These are phyloP conservation scores for Rhopalosiphum maidis DNA, from an alignment of 1,140 invertebrate genomes.

Conservation along the genomic window DNA sequence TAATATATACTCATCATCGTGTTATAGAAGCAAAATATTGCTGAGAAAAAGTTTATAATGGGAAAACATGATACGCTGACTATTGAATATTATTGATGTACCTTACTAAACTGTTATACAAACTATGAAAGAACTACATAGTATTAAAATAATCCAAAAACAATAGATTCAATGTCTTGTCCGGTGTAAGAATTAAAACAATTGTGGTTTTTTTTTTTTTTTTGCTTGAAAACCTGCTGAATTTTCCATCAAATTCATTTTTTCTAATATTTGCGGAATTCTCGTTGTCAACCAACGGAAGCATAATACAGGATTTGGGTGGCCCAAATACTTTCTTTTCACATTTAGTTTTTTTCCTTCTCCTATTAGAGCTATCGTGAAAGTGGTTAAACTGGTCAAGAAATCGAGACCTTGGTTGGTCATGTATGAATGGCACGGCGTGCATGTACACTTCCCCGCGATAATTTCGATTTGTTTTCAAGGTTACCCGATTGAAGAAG, in stretches of 20 bases:
- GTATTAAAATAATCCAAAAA: not conserved
- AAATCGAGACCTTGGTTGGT: constrained; percentile 47
- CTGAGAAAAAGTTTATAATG: not conserved
- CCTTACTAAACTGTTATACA: not conserved
- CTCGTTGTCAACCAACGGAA: not conserved
- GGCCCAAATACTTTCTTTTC: constrained; percentile 54
- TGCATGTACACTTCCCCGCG: not conserved
- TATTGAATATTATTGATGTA: not conserved
- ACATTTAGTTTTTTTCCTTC: constrained; percentile 52
- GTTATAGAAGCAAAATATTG: not conserved
- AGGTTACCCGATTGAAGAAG: constrained; percentile 25
- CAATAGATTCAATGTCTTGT: not conserved
- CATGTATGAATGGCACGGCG: constrained; percentile 22
- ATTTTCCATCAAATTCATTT: not conserved
- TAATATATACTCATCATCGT: no score
- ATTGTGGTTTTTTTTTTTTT: not conserved
- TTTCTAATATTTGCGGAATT: constrained; percentile 36
- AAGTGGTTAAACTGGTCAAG: constrained; percentile 57
- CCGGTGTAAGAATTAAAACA: not conserved
- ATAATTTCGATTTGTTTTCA: constrained; percentile 42
- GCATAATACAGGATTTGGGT: not conserved
- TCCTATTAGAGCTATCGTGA: constrained; percentile 34
- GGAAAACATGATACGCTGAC: not conserved
- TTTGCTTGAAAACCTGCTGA: not conserved
- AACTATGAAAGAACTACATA: not conserved